Conservation (phyloP, 2,113 vertebrate species). For the Colaptes auratus region DNA sequence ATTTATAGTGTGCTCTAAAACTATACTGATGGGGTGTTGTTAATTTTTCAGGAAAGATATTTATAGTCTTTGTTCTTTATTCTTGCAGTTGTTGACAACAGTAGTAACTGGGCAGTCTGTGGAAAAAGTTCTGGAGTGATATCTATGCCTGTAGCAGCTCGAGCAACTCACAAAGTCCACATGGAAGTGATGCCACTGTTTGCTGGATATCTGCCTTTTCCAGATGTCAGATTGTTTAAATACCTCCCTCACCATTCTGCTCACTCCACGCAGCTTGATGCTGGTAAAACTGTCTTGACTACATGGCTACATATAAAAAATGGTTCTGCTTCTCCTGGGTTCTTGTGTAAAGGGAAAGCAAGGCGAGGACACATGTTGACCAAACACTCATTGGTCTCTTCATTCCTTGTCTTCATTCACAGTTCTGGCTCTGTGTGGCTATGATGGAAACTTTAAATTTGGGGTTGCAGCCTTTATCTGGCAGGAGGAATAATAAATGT, state of each 20-base stretch:
- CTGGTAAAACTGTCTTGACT: slow-evolving; percentile 78
- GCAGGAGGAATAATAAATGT: not conserved
- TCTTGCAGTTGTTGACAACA: slow-evolving; percentile 93
- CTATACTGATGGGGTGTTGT: not conserved
- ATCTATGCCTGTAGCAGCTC: slow-evolving; percentile 86
- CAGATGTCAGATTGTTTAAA: slow-evolving; percentile 90
- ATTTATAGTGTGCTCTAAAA: not conserved
- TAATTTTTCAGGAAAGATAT: not conserved
- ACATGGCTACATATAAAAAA: not conserved
- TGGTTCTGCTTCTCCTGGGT: not conserved
- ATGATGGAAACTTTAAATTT: not conserved
- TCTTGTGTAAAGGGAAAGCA: not conserved
- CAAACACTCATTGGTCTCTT: not conserved
- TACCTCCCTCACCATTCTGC: slow-evolving; percentile 92
- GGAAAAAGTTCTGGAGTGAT: slow-evolving; percentile 96
- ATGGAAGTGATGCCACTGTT: slow-evolving; percentile 98
- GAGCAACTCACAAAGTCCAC: slow-evolving; percentile 89
- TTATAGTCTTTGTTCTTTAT: not conserved
- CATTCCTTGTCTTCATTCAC: not conserved
- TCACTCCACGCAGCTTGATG: slow-evolving; percentile 86
- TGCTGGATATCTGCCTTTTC: slow-evolving; percentile 91
- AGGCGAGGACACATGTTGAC: not conserved
- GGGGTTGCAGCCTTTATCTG: not conserved
- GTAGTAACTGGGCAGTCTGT: slow-evolving; percentile 98
- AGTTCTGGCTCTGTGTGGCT: not conserved